Base-by-base conservation (phyloP, 2,113 vertebrate genomes). In the Melanerpes formicivorus region DNA sequence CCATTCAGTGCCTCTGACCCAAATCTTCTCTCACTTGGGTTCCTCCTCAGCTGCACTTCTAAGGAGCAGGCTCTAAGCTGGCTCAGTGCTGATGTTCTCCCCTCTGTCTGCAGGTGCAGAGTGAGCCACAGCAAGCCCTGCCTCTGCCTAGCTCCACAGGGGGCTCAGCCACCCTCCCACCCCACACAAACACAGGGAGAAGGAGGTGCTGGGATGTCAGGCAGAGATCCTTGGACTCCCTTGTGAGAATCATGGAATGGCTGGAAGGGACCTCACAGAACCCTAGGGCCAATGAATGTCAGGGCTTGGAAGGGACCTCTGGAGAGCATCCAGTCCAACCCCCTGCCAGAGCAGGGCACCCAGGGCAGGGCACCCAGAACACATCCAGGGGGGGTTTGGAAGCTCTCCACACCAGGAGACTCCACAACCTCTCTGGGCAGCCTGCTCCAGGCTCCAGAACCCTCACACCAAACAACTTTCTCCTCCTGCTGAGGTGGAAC, bases 1-100 rank as follows among this genome's bases (percentile, higher is more conserved):
- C 87, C 78, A 87, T 93, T 89, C 91, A 63, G 2, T 62, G 84
- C 69, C 77, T 92, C 87, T 87, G 89, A 93, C 91, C 84, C 71
- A 84, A 95, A 94, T 95, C 74, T 74, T 16, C n/a, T 60, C 3
- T 10, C 25, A 1, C 54, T 88, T 3, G 0, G 34, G 32, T 80
- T 75, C 56, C 74, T 85, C 60, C 60, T n/a, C 22, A 94, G 90
- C 48, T 56, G 62, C 66, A 71, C 32, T 80, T 52, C 70, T 86
- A 54, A 92, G 80, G 18, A 81, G 54, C 8, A 78, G 77, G 88
- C 62, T 88, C 25, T 3, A 34, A 71, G 71, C 0, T 0, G 56
- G 26, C 73, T 90, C 80, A 27, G 48, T 76, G 55, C 72, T 73
- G 26, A 42, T 59, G 50, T 46, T 50, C 64, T 60, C 22, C 21